These are phyloP conservation scores for Dryocosmus kuriphilus DNA, from an alignment of 2,888 invertebrate genomes.

Conservation along the genomic window DNA sequence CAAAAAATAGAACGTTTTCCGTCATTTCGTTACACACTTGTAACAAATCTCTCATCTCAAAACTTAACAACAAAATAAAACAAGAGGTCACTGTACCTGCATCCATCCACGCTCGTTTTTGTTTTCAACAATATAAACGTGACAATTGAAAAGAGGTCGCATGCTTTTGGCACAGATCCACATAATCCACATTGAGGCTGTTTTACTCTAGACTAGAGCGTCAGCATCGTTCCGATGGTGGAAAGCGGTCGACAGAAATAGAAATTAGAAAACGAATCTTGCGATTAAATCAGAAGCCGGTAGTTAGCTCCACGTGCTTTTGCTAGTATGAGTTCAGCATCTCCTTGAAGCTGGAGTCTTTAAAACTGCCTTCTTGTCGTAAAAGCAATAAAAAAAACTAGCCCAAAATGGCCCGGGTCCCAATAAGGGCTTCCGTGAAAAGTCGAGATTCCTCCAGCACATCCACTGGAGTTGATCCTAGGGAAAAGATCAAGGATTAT, in stretches of 20 bases:
- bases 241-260: slow-evolving; percentile 25
- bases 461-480: slow-evolving; percentile 83
- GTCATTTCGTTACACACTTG: too few relatives aligned
- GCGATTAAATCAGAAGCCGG: slow-evolving; percentile 29
- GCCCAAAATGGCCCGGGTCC: slow-evolving; percentile 62
- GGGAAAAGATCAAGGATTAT: slow-evolving; percentile 90
- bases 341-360: slow-evolving; percentile 22
- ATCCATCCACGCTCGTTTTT: background rate
- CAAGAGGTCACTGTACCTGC: background rate
- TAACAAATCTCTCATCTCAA: too few relatives aligned
- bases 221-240: slow-evolving; percentile 23
- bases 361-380: background rate
- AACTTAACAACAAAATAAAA: background rate
- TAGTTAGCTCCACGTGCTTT: slow-evolving; percentile 28
- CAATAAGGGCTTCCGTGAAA: slow-evolving; percentile 81
- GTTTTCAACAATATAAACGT: slow-evolving; percentile 6
- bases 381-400: background rate
- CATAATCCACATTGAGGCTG: slow-evolving; percentile 24
- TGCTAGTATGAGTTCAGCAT: slow-evolving; percentile 16
- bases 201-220: slow-evolving; percentile 28
- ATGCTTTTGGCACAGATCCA: slow-evolving; percentile 36
- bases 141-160: slow-evolving; percentile 19
- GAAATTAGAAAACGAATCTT: slow-evolving; percentile 33
- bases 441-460: slow-evolving; percentile 84
- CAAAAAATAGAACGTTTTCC: too few relatives aligned